A percentile compares a stretch with the other conserved stretches of the same genome.
Evolutionary conservation across 2,888 invertebrate genomes (phyloP).

Genomic region (Periphyllus acericola): DNA sequence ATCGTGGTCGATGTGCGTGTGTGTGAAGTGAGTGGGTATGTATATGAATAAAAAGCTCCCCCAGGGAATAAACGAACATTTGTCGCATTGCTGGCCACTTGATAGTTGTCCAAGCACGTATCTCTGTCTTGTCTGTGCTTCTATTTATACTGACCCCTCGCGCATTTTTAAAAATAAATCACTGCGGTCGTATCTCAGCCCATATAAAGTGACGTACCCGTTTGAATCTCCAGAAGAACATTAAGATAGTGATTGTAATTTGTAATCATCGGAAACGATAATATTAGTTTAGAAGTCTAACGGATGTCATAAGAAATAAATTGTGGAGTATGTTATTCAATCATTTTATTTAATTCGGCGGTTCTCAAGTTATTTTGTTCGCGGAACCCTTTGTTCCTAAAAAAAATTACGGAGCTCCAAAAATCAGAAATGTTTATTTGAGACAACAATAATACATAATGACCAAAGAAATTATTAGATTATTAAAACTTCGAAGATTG

Average conservation of each 20-base stretch:
- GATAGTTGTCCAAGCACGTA: constrained; percentile 61
- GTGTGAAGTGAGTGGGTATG: background rate
- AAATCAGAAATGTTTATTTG: too few species aligned
- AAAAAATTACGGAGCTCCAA: too few species aligned
- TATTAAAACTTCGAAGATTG: too few species aligned
- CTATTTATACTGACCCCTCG: constrained; percentile 61
- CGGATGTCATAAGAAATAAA: background rate
- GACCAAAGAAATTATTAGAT: too few species aligned
- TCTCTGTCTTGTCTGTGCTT: constrained; percentile 48
- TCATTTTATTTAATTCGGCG: too few species aligned
- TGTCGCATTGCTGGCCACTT: constrained; percentile 61
- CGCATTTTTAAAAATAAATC: constrained; percentile 59
- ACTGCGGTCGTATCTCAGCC: constrained; percentile 40
- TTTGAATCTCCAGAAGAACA: constrained; percentile 41
- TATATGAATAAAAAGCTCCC: constrained; percentile 48
- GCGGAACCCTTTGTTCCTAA: too few species aligned
- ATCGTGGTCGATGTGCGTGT: background rate
- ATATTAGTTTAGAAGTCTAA: background rate
- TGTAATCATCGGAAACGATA: background rate
- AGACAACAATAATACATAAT: too few species aligned
- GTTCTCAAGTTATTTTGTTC: too few species aligned
- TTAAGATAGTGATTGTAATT: background rate
- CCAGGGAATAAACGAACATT: constrained; percentile 50
- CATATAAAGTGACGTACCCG: constrained; percentile 48
- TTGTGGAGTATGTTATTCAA: background rate